Base-by-base conservation (phyloP, 2,113 vertebrate species). In the Clarias batrachus region DNA sequence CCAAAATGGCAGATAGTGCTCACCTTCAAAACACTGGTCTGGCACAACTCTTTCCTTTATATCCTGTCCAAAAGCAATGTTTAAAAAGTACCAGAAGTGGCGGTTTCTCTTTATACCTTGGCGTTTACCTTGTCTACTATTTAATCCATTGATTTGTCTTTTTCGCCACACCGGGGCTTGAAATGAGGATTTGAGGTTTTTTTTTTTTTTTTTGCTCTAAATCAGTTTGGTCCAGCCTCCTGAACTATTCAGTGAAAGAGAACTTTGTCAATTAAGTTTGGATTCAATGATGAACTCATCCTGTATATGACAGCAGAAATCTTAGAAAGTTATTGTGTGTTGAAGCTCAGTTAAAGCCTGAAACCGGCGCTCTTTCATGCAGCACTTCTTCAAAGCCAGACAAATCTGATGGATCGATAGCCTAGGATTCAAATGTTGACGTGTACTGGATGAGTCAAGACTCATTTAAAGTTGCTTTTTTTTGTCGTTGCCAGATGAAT, bases 101-200 rank as follows among this genome's bases (percentile, higher is more conserved):
- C 92, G 90, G 93, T 93, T 91, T 93, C 93, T 80, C 63, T 94
- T 90, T 94, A 95, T 96, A 95, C 93, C 95, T 93, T 96, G 95
- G 93, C 95, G 94, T 94, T 90, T 91, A 93, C 92, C 90, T 93
- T 90, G 93, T 94, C 91, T 93, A 92, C 90, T 91, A 87, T 90
- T 88, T 92, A 91, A 90, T 91, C 90, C 92, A 84, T 93, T 91
- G 80, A 90, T 84, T 87, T 91, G 92, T 94, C 92, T 93, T 93
- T 95, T 93, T 95, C 96, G 95, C 96, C 96, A 96, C 97, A 97
- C 96, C 94, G 97, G 96, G 97, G 97, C 97, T 98, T 98, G 96
- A 98, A 97, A 96, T 92, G 92, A 95, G 91, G 92, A 91, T 84
- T 92, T 12, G 25, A 73, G 90, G 81, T 90, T 89, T 76, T 83